Conservation (phyloP, 2,113 vertebrate genomes). For the Sceloporus undulatus region DNA sequence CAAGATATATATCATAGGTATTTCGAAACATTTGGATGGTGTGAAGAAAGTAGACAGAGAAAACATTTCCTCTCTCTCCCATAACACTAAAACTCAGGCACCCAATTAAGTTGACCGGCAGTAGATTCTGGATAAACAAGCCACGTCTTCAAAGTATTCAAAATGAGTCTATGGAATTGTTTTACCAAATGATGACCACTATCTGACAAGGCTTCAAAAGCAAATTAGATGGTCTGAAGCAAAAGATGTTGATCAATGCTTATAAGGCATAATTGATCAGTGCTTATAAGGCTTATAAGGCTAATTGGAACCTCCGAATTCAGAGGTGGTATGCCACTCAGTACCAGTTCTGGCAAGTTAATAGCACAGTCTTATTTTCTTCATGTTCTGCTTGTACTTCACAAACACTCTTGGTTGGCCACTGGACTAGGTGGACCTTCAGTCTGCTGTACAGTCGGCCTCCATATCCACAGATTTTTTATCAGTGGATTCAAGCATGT, state of each 20-base stretch:
- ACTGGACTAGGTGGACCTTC: too few relatives aligned
- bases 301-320: not conserved
- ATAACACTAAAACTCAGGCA: not conserved
- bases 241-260: not conserved
- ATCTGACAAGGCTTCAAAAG: not conserved
- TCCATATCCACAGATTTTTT: too few relatives aligned
- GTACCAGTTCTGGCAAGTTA: too few relatives aligned
- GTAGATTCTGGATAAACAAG: not conserved
- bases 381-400: too few relatives aligned
- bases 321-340: too few relatives aligned
- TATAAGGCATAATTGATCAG: not conserved
- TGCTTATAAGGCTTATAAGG: not conserved
- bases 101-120: not conserved
- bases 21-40: too few relatives aligned
- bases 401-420: too few relatives aligned
- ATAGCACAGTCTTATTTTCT: too few relatives aligned
- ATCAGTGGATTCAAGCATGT: too few relatives aligned
- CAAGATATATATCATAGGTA: too few relatives aligned
- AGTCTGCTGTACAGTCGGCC: too few relatives aligned
- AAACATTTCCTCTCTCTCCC: not conserved
- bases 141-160: not conserved
- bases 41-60: not conserved
- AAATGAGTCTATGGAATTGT: not conserved
- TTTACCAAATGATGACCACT: not conserved
- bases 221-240: not conserved